A percentile compares a stretch with the other conserved stretches of the same genome.
Conservation (phyloP, 2,113 vertebrate species). For the Cichladusa arquata region DNA sequence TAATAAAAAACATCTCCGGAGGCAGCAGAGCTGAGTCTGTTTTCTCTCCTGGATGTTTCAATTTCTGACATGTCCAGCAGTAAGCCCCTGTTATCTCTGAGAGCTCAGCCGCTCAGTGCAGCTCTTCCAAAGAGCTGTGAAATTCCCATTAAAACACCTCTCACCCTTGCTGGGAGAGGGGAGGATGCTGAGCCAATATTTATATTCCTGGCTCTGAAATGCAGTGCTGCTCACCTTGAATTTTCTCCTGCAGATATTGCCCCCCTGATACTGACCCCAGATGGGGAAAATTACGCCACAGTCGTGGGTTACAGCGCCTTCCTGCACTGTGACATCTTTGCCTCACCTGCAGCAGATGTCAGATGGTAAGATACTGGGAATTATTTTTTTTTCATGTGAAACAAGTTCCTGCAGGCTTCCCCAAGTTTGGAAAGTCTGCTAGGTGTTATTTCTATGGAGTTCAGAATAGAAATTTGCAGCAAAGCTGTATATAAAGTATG, state of each 20-base stretch:
- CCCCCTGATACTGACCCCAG: slow-evolving; percentile 86
- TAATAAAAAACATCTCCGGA: not conserved
- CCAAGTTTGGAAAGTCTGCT: not conserved
- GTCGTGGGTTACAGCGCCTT: slow-evolving; percentile 80
- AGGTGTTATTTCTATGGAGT: not conserved
- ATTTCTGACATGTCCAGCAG: not conserved
- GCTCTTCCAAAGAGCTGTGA: not conserved
- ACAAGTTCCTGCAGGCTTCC: not conserved
- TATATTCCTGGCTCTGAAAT: not conserved
- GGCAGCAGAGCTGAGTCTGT: not conserved
- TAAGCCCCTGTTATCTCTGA: not conserved
- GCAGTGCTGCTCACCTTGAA: not conserved
- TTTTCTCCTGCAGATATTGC: slow-evolving; percentile 77
- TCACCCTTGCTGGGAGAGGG: not conserved
- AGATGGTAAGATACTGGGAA: slow-evolving; percentile 78
- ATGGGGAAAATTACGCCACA: slow-evolving; percentile 79
- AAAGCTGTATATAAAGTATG: not conserved
- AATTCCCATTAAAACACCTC: not conserved
- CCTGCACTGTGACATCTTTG: slow-evolving; percentile 88
- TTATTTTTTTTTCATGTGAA: not conserved
- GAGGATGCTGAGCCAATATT: not conserved
- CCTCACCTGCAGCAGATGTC: slow-evolving; percentile 82
- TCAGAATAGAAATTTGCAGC: not conserved
- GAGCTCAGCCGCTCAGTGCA: not conserved
- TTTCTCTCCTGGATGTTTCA: not conserved